Conservation (phyloP, 53 echinoderm and acorn worm genomes). For the Henricia sp. region DNA sequence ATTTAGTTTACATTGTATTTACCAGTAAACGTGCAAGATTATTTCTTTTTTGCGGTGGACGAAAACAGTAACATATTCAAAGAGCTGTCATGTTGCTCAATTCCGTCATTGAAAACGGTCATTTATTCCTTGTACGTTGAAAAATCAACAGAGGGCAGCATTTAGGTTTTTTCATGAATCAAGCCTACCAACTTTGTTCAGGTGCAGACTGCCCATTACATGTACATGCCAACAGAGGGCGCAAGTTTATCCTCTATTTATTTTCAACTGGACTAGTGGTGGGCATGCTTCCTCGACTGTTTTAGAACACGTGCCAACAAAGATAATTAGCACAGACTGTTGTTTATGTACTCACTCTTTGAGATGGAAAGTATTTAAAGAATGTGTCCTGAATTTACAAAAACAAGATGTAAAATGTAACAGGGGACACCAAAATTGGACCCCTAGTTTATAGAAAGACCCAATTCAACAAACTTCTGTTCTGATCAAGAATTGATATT, state of each 20-base stretch:
- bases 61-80: neutral
- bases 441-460: too few relatives aligned
- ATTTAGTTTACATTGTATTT: neutral
- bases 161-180: neutral
- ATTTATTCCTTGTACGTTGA: neutral
- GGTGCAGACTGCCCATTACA: neutral
- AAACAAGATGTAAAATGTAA: too few relatives aligned
- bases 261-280: neutral
- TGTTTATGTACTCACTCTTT: too few relatives aligned
- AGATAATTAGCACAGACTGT: too few relatives aligned
- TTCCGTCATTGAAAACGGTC: neutral
- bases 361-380: too few relatives aligned
- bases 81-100: neutral
- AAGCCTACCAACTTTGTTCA: neutral
- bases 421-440: too few relatives aligned
- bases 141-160: slow-evolving; percentile 17
- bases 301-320: too few relatives aligned
- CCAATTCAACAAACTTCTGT: too few relatives aligned
- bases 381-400: too few relatives aligned
- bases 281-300: neutral
- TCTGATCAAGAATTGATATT: too few relatives aligned
- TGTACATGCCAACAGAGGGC: slow-evolving; percentile 9
- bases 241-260: neutral
- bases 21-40: neutral
- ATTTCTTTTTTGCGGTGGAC: neutral